These are phyloP conservation scores for Enteromius radiatus DNA, from an alignment of 2,797 vertebrate genomes.

Conservation along the genomic window DNA sequence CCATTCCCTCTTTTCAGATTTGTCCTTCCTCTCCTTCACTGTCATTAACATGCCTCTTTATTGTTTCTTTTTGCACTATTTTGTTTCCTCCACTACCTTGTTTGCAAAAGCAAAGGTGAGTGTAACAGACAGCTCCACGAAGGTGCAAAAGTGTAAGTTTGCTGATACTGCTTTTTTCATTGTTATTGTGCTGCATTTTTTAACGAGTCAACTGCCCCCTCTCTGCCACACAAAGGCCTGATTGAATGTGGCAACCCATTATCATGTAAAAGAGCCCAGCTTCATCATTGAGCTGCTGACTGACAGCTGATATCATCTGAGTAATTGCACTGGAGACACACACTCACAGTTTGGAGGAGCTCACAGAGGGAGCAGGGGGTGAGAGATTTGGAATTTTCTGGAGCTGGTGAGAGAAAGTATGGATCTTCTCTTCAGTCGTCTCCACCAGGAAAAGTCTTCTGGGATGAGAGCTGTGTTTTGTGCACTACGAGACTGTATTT, in stretches of 20 bases:
- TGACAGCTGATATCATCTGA: conserved; percentile 84
- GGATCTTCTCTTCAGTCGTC: conserved; percentile 1
- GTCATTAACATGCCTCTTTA: neutral
- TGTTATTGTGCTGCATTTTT: conserved; percentile 79
- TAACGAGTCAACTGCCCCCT: conserved; percentile 73
- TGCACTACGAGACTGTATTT: conserved; percentile 35
- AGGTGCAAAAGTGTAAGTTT: conserved; percentile 43
- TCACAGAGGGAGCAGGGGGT: conserved; percentile 23
- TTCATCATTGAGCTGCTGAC: conserved; percentile 80
- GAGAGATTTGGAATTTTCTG: conserved; percentile 41
- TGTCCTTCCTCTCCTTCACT: neutral
- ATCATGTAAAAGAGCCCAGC: conserved; percentile 80
- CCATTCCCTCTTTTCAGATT: neutral
- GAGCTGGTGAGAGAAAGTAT: conserved; percentile 22
- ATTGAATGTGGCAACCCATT: conserved; percentile 81
- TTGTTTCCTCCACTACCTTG: conserved; percentile 2
- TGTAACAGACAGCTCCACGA: neutral
- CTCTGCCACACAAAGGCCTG: conserved; percentile 73
- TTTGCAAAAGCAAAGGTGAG: neutral
- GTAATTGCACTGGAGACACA: conserved; percentile 76
- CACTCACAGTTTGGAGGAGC: conserved; percentile 46
- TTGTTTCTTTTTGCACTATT: neutral
- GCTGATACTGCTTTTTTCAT: conserved; percentile 66
- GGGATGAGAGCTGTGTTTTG: conserved; percentile 41
- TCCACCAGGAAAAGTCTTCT: conserved; percentile 34